Evolutionary conservation across 1,140 invertebrate genomes (phyloP), one percentile per base, ranked within the genome.

Genomic region (Ooceraea biroi): DNA sequence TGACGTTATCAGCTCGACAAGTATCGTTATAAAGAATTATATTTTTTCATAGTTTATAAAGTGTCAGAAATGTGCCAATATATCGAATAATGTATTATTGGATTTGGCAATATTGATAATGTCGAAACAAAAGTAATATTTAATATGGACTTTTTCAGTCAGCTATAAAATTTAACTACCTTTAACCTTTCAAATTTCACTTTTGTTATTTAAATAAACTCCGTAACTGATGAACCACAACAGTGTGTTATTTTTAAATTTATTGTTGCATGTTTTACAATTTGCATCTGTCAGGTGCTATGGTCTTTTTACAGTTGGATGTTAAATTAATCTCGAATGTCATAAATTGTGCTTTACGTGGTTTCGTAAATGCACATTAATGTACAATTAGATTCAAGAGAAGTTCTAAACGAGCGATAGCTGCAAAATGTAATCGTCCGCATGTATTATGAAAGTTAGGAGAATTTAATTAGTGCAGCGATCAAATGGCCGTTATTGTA

Each of bases 301-400:
- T 12, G 10, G 12, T 30, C 22, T 44, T 69, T 71, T 22, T 19
- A 12, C 46, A 57, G 17, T 22, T 80, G 27, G 1, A 58, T 60
- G 68, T 84, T 69, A 85, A 87, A 87, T 77, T 66, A 80, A 80
- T 80, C 50, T 80, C 25, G 14, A 80, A 57, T 22, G 25, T 86
- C 57, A 44, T 87, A 82, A 86, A 83, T 87, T 58, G 50, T 77
- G 55, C 46, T 87, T 85, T 46, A 66, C 65, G 82, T 11, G 60
- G 74, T 48, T 65, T 80, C 17, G 36, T 71, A 80, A 69, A 71
- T 12, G 65, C 36, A 57, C 65, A 80, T 80, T 71, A 69, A 71
- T n/a, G 76, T 58, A 58, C 76, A 69, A 80, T 80, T 80, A 69
- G 65, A 78, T 78, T 78, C 48, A 44, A 57, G 76, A 27, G 76